Base-by-base conservation (phyloP, 2,888 invertebrate species). In the Euproctis similis region DNA sequence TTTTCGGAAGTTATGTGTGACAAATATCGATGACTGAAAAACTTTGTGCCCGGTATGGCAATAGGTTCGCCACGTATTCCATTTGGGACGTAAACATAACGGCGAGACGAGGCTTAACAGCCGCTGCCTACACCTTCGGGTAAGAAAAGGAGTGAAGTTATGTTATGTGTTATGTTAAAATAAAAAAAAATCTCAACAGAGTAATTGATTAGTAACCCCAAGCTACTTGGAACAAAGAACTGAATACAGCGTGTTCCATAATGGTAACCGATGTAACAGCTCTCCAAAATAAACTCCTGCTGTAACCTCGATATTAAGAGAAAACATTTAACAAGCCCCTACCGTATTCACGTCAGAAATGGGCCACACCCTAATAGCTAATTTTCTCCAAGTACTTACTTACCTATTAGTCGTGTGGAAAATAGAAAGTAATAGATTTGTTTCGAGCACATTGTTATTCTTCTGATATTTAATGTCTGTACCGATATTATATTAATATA, bases 361-460 rank as follows among this genome's bases (percentile, higher is more conserved):
- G 36, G 42, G 47, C 55, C 55, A 53, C 53, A 54, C 56, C 57
- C 56, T 64, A 62, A 66, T 71, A 61, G 63, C 53, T 62, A 63
- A 71, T 71, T 68, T 61, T 59, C 58, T 44, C 51, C 48, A 49
- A 58, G 64, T 58, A 61, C 52, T 60, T 65, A 53, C 56, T n/a
- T n/a, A n/a, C n/a, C n/a, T n/a, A n/a, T n/a, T 56, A 46, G 53
- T 51, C 51, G 35, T 51, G 50, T 55, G 57, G 51, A 46, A 55
- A 59, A 64, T 70, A 66, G 66, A 64, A 63, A 62, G 59, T 68
- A 70, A 75, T 67, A 68, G 69, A 68, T 69, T 71, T 59, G 60
- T 64, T 62, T 46, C 53, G 45, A 53, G 48, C 53, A 48, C 39
- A 41, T 34, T 36, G 39, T 31, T 37, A n/a, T n/a, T n/a, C n/a